A percentile compares a stretch with the other conserved stretches of the same genome.
phyloP scores from a whole-genome alignment of 2,888 invertebrate species.

The Rosalia funebris region DNA sequence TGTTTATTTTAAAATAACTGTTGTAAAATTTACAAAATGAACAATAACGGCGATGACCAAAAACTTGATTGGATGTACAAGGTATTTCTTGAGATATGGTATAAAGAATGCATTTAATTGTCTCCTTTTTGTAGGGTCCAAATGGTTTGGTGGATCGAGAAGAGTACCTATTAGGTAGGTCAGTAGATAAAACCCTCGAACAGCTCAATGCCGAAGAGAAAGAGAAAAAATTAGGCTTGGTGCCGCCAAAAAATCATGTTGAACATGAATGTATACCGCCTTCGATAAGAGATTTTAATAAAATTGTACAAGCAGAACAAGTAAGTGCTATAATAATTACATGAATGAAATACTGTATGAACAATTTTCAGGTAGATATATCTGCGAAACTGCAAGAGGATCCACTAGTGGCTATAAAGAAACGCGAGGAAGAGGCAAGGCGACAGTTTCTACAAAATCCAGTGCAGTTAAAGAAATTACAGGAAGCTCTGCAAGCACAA shows the following conservation, averaged over 20 bases:
- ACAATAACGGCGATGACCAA: constrained; percentile 64
- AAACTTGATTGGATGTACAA: constrained; percentile 93
- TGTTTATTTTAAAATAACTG: too few relatives aligned
- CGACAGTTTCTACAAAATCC: constrained; percentile 90
- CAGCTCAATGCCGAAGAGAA: constrained; percentile 71
- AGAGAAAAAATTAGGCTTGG: constrained; percentile 55
- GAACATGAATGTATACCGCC: constrained; percentile 84
- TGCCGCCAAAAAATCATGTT: constrained; percentile 71
- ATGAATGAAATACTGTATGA: neutral
- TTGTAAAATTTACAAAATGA: constrained; percentile 31
- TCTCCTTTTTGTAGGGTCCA: constrained; percentile 65
- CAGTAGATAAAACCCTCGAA: constrained; percentile 84
- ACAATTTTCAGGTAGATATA: constrained; percentile 81
- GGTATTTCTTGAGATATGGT: constrained; percentile 58
- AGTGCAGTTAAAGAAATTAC: constrained; percentile 85
- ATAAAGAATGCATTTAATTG: neutral
- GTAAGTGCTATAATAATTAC: constrained; percentile 35
- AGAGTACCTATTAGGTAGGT: constrained; percentile 87
- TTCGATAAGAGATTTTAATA: constrained; percentile 69
- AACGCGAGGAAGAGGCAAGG: constrained; percentile 88
- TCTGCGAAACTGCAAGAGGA: constrained; percentile 92
- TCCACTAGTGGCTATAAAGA: constrained; percentile 88
- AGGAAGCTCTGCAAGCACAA: constrained; percentile 77
- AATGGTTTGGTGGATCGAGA: constrained; percentile 78
- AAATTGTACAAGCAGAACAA: constrained; percentile 57